Evolutionary conservation across 2,113 vertebrate species (phyloP).

Genomic region (Tautogolabrus adspersus): DNA sequence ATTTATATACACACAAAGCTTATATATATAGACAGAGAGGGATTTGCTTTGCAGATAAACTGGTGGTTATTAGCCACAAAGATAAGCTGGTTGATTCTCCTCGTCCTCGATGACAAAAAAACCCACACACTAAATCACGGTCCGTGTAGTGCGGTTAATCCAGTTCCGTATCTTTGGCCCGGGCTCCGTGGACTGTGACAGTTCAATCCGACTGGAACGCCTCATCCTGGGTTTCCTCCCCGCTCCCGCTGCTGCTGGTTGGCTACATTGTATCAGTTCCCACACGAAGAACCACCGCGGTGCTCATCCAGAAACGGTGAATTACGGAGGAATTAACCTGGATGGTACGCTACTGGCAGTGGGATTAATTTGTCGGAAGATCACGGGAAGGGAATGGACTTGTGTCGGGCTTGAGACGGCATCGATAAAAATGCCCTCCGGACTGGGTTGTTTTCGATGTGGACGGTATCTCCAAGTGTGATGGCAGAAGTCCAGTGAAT

Average conservation of each 20-base stretch:
- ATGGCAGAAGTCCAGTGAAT: slow-evolving; percentile 86
- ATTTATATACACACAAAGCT: too few relatives aligned
- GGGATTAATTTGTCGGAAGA: slow-evolving; percentile 73
- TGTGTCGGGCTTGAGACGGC: slow-evolving; percentile 40
- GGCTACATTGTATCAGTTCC: slow-evolving; percentile 86
- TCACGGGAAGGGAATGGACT: slow-evolving; percentile 47
- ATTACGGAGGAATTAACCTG: slow-evolving; percentile 75
- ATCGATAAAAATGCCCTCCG: slow-evolving; percentile 67
- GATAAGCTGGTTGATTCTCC: not conserved
- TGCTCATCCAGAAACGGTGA: slow-evolving; percentile 63
- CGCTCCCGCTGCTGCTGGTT: slow-evolving; percentile 73
- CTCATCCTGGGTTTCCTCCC: slow-evolving; percentile 75
- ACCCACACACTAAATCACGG: not conserved
- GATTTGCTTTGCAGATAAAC: not conserved
- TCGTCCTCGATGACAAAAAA: too few relatives aligned
- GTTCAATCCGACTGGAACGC: slow-evolving; percentile 72
- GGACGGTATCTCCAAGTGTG: slow-evolving; percentile 80
- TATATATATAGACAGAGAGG: not conserved
- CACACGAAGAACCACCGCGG: slow-evolving; percentile 71
- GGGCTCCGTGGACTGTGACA: slow-evolving; percentile 13
- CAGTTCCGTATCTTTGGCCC: slow-evolving; percentile 75
- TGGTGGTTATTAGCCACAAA: not conserved
- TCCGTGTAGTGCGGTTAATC: slow-evolving; percentile 30
- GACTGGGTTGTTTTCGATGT: slow-evolving; percentile 70
- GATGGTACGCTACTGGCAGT: slow-evolving; percentile 56